Evolutionary conservation across 2,888 invertebrate species (phyloP), one percentile per base, ranked within the genome.

Genomic region (Tetragonula carbonaria): DNA sequence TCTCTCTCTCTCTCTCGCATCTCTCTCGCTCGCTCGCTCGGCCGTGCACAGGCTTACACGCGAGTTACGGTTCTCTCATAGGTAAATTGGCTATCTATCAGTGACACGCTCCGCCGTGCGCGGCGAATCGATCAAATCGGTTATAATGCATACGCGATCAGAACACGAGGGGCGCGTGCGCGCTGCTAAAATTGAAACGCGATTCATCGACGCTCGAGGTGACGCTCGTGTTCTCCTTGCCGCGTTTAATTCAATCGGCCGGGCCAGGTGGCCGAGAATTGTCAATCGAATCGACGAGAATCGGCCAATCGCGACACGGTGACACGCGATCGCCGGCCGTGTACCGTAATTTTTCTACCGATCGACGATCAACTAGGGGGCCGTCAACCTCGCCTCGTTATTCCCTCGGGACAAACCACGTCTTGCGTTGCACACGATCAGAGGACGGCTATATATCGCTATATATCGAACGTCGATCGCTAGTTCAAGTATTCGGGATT

Each of bases 51-150:
- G 38, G 23, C 51, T 63, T 77, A 38, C 71, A 23, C 63, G 5
- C 62, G 53, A 50, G 73, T 73, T 80, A 73, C 81, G 67, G 74
- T 74, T 68, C 76, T 68, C 63, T 68, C 68, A 57, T 72, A 57
- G 45, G 76, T 85, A 80, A 84, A 77, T 85, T 84, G 80, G 80
- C 80, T 76, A 85, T 85, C 84, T 84, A 84, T 80, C 84, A 80
- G 84, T 80, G 84, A 80, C 84, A 76, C 70, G 80, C 68, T 70
- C 57, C 73, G 57, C 80, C 59, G 57, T 57, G 57, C 70, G 38
- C 45, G 38, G 53, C 66, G 70, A 57, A 80, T 85, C 84, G 80
- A 76, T 75, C 68, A 78, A 63, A 45, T 45, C 65, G 70, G 76
- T 84, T 45, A 74, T 73, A 84, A 85, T 84, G 73, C 84, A 84